phyloP scores from a whole-genome alignment of 2,888 invertebrate species.

The Notodonta ziczac region DNA sequence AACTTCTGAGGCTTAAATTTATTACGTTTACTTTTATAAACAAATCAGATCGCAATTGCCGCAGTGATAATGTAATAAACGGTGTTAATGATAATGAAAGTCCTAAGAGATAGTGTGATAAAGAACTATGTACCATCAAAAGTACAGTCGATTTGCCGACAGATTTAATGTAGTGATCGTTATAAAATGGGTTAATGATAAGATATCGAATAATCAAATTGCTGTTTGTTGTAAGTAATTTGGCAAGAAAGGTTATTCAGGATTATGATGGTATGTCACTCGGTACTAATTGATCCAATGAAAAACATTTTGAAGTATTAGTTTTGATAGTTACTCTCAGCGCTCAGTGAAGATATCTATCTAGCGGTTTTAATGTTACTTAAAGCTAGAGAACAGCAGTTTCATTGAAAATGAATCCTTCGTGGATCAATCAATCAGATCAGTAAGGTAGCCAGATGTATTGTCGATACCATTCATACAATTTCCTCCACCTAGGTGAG shows the following conservation, averaged over 20 bases:
- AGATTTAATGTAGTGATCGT: conserved; percentile 12
- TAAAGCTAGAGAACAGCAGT: too few species aligned
- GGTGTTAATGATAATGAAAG: conserved; percentile 1
- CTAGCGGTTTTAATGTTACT: too few species aligned
- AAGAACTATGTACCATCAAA: conserved; percentile 21
- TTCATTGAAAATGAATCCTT: too few species aligned
- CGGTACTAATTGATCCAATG: too few species aligned
- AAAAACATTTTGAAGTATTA: too few species aligned
- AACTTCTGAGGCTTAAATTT: conserved; percentile 8
- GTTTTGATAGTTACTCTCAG: too few species aligned
- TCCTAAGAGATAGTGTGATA: background rate
- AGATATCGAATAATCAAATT: conserved; percentile 16
- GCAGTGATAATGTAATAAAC: conserved; percentile 14
- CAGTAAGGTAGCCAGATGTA: too few species aligned
- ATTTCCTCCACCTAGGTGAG: too few species aligned
- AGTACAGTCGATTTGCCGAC: conserved; percentile 21
- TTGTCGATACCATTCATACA: too few species aligned
- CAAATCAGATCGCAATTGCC: background rate
- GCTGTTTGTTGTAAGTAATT: conserved; percentile 8
- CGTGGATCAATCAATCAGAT: too few species aligned
- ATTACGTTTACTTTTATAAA: conserved; percentile 21
- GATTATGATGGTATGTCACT: background rate
- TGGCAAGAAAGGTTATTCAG: conserved; percentile 8
- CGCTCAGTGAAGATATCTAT: too few species aligned
- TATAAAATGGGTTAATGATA: conserved; percentile 21